These are phyloP conservation scores for Epistrophella euchroma DNA, from an alignment of 2,888 invertebrate species.

Conservation along the genomic window DNA sequence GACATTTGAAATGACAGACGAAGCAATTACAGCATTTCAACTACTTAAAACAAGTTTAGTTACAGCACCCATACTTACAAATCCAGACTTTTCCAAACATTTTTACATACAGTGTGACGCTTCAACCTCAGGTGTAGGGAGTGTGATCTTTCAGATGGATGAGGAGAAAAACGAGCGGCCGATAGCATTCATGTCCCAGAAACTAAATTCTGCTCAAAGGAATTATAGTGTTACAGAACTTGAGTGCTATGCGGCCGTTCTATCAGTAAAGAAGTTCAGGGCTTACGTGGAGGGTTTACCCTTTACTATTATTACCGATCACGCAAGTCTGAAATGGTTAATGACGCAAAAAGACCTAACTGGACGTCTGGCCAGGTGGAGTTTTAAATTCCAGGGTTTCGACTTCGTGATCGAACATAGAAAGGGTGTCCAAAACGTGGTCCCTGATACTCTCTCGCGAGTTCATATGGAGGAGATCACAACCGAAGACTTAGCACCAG, in stretches of 20 bases:
- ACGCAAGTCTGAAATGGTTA: not conserved
- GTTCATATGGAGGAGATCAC: not conserved
- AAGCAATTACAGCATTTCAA: not conserved
- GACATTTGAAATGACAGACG: not conserved
- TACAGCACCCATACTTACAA: not conserved
- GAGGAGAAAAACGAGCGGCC: constrained; percentile 39
- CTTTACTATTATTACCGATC: not conserved
- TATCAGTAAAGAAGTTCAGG: constrained; percentile 3
- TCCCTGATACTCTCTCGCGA: not conserved
- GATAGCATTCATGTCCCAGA: constrained; percentile 43
- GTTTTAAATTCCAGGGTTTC: not conserved
- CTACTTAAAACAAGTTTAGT: not conserved
- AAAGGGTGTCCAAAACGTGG: not conserved
- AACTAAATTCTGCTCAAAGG: constrained; percentile 35
- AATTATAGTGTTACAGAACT: constrained; percentile 42
- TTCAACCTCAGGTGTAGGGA: constrained; percentile 6
- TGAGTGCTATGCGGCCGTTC: constrained; percentile 15
- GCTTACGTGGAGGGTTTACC: not conserved
- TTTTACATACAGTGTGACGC: constrained; percentile 8
- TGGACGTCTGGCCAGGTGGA: not conserved
- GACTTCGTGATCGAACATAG: constrained; percentile 8
- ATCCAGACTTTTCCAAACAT: not conserved
- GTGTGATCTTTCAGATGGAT: constrained; percentile 21
- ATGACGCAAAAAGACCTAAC: not conserved
- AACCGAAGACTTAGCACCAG: not conserved